Evolutionary conservation across 2,888 invertebrate genomes (phyloP).

Genomic region (Proisotoma minuta): DNA sequence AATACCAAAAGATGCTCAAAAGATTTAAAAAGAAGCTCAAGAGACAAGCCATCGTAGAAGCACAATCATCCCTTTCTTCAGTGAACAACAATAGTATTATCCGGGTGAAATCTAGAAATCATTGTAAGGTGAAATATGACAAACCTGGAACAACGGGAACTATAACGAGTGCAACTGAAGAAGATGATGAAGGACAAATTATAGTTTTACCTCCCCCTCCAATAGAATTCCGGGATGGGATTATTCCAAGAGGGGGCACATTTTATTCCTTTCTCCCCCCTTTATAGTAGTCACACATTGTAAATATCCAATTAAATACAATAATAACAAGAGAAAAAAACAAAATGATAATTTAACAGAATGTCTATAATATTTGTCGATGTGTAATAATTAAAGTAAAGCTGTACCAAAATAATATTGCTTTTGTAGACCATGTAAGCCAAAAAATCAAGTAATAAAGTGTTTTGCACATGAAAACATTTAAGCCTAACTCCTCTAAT

Average conservation of each 20-base stretch:
- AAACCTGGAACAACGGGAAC: neutral
- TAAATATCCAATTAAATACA: neutral
- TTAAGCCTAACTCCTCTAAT: too few relatives aligned
- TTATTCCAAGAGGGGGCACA: neutral
- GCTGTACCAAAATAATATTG: too few relatives aligned
- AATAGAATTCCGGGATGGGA: conserved; percentile 8
- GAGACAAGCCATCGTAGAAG: neutral
- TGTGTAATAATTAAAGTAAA: too few relatives aligned
- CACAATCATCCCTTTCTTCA: neutral
- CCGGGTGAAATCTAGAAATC: neutral
- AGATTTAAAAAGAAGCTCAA: neutral
- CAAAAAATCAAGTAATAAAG: too few relatives aligned
- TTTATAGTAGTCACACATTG: neutral
- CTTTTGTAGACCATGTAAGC: too few relatives aligned
- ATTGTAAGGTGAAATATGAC: neutral
- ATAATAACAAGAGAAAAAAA: too few relatives aligned
- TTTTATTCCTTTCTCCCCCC: neutral
- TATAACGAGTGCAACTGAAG: neutral
- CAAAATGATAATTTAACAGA: too few relatives aligned
- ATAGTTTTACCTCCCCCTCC: conserved; percentile 12
- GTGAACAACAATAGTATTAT: neutral
- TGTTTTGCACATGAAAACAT: too few relatives aligned
- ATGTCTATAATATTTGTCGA: too few relatives aligned
- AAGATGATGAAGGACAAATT: neutral
- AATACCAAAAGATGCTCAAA: neutral